Conservation (phyloP, 1,140 invertebrate species). For the Scaptodrosophila lebanonensis region DNA sequence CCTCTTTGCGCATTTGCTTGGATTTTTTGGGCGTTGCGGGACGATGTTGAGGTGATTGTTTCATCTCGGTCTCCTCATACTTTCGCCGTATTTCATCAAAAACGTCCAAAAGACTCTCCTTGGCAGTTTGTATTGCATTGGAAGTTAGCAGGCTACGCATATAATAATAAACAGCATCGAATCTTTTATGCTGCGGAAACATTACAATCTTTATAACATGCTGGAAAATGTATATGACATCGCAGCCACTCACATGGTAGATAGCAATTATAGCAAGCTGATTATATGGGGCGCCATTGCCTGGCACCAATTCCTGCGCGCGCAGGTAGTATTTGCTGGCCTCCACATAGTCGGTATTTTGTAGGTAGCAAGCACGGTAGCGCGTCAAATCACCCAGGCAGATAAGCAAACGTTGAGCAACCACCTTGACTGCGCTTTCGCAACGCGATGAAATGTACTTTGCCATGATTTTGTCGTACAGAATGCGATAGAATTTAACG, state of each 20-base stretch:
- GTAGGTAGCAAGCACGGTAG: conserved; percentile 91
- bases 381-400: conserved; percentile 94
- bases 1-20: conserved; percentile 81
- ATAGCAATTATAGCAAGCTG: conserved; percentile 95
- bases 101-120: conserved; percentile 90
- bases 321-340: conserved; percentile 94
- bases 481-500: conserved; percentile 58
- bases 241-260: conserved; percentile 85
- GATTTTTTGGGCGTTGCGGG: conserved; percentile 13
- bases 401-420: conserved; percentile 91
- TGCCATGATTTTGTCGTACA: conserved; percentile 43
- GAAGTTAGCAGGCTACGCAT: conserved; percentile 96
- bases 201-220: conserved; percentile 3
- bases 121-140: conserved; percentile 93
- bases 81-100: conserved; percentile 96
- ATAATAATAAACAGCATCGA: conserved; percentile 98
- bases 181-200: conserved; percentile 87
- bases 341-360: conserved; percentile 90
- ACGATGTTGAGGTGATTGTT: conserved; percentile 75
- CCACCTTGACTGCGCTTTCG: conserved; percentile 83
- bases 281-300: conserved; percentile 96
- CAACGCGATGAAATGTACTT: conserved; percentile 78
- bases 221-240: not conserved
- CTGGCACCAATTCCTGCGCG: conserved; percentile 94
- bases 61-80: conserved; percentile 89